Percentiles rank a stretch among this genome's conserved stretches.
Evolutionary conservation across 2,888 invertebrate genomes (phyloP).

Genomic region (Clepsis dumicolana): DNA sequence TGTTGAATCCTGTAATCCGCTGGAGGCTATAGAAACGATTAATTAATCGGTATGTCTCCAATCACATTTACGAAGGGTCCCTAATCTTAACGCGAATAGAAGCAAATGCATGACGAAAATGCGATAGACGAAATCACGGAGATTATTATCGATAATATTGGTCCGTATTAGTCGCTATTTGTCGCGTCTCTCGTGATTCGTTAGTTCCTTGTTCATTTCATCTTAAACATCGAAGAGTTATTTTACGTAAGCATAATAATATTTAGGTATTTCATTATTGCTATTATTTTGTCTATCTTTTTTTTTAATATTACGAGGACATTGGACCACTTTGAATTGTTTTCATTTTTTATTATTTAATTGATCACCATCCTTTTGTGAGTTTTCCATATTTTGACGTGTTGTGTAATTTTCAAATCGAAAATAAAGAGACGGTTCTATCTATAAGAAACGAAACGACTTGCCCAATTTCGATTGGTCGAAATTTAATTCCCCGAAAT

Average conservation of each 20-base stretch:
- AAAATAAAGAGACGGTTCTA: not conserved
- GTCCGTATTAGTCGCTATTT: not conserved
- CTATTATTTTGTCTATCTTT: too few relatives aligned
- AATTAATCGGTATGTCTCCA: too few relatives aligned
- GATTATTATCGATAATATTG: not conserved
- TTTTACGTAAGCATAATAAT: too few relatives aligned
- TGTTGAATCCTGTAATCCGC: too few relatives aligned
- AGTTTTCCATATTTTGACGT: too few relatives aligned
- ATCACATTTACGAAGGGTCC: not conserved
- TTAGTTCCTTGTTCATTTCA: not conserved
- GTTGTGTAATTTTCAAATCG: too few relatives aligned
- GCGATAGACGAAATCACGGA: not conserved
- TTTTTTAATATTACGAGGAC: too few relatives aligned
- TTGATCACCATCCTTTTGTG: too few relatives aligned
- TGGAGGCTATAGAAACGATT: too few relatives aligned
- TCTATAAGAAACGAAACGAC: not conserved
- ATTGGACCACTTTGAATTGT: too few relatives aligned
- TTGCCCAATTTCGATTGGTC: not conserved
- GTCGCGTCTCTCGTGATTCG: not conserved
- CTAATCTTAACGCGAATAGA: not conserved
- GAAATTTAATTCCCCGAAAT: slow-evolving; percentile 18
- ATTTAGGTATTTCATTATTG: too few relatives aligned
- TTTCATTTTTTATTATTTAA: too few relatives aligned
- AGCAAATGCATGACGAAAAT: not conserved
- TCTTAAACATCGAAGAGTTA: not conserved